Evolutionary conservation across 1,140 invertebrate species (phyloP).

Genomic region (Drosophila punjabiensis): DNA sequence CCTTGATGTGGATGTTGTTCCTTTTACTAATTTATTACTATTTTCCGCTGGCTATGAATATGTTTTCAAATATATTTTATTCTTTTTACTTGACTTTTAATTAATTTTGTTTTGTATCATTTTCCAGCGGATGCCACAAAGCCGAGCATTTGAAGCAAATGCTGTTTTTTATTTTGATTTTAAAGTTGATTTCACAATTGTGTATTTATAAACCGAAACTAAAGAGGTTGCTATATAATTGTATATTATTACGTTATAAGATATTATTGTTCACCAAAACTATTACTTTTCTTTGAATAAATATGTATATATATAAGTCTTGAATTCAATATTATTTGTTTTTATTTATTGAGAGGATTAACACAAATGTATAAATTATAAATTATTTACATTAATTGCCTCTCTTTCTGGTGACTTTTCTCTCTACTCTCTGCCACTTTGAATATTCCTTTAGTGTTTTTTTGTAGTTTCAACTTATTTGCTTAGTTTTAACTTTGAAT

Average conservation of each 20-base stretch:
- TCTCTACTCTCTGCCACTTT: neutral
- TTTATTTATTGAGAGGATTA: neutral
- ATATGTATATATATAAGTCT: neutral
- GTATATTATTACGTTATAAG: slow-evolving; percentile 2
- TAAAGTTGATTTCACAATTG: neutral
- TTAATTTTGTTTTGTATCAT: slow-evolving; percentile 8
- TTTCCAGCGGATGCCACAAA: slow-evolving; percentile 40
- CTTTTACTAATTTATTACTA: neutral
- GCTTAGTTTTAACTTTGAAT: neutral
- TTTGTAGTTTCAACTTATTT: neutral
- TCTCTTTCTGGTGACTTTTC: neutral
- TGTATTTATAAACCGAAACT: slow-evolving; percentile 9
- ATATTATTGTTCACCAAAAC: neutral
- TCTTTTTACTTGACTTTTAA: neutral
- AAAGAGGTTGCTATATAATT: slow-evolving; percentile 1
- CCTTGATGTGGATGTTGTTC: neutral
- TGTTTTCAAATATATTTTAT: slow-evolving; percentile 1
- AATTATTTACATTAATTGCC: neutral
- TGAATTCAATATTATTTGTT: neutral
- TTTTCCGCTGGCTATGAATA: neutral
- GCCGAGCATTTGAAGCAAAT: slow-evolving; percentile 39
- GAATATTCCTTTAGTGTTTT: neutral
- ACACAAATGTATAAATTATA: neutral
- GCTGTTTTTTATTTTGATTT: slow-evolving; percentile 16
- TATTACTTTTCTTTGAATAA: neutral